These are phyloP conservation scores for Phaonia tiefii DNA, from an alignment of 2,888 invertebrate species.

Conservation along the genomic window DNA sequence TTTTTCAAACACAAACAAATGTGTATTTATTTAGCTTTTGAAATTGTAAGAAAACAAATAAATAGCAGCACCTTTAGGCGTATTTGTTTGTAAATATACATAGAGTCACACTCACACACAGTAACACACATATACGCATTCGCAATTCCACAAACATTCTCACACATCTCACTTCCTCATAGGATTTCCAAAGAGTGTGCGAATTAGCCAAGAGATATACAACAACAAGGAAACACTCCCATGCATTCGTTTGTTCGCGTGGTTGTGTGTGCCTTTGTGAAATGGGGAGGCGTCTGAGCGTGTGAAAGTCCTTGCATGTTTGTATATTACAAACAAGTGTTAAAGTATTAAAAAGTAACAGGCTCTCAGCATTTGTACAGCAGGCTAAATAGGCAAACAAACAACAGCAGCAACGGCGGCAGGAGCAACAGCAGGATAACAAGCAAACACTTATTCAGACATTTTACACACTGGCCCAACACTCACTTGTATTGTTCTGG, in stretches of 20 bases:
- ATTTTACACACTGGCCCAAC: conserved; percentile 1
- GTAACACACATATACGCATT: not conserved
- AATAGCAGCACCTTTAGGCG: conserved; percentile 65
- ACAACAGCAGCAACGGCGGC: conserved; percentile 7
- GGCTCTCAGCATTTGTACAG: conserved; percentile 43
- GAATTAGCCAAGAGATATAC: not conserved
- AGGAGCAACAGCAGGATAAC: conserved; percentile 31
- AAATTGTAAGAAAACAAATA: conserved; percentile 60
- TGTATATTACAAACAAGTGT: conserved; percentile 44
- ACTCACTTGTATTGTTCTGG: not conserved
- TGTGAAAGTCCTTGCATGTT: not conserved
- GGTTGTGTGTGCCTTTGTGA: too few species aligned
- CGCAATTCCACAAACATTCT: conserved; percentile 5
- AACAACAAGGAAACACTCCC: not conserved
- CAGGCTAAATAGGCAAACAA: conserved; percentile 32
- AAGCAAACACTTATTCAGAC: conserved; percentile 61
- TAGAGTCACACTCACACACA: conserved; percentile 24
- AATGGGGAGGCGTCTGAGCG: not conserved
- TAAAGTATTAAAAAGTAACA: conserved; percentile 56
- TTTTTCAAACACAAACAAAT: conserved; percentile 18
- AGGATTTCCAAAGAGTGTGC: not conserved
- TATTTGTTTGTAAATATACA: conserved; percentile 43
- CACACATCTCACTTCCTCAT: conserved; percentile 6
- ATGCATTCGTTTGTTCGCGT: conserved; percentile 39
- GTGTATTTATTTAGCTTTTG: conserved; percentile 55